These are phyloP conservation scores for Trichonephila clavipes DNA, from an alignment of 1,140 invertebrate genomes.

Conservation along the genomic window DNA sequence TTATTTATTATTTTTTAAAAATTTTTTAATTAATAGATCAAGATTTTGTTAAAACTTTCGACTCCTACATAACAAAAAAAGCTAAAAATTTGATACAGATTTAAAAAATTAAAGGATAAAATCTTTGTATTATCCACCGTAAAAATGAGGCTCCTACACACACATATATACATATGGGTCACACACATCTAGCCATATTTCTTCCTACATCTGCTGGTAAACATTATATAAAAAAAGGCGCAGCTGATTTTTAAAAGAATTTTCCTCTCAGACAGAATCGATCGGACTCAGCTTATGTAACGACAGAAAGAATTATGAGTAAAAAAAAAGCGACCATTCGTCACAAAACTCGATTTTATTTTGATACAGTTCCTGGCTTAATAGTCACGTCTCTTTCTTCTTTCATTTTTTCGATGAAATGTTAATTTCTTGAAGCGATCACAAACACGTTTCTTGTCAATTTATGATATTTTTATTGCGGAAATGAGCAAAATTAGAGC, in stretches of 20 bases:
- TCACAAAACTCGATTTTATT: background rate
- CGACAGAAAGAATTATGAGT: background rate
- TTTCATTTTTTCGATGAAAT: background rate
- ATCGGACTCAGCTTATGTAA: constrained; percentile 2
- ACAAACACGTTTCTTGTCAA: constrained; percentile 6
- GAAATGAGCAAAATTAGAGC: constrained; percentile 12
- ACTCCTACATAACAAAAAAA: too few relatives aligned
- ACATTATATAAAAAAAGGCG: background rate
- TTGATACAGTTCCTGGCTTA: background rate
- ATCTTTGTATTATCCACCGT: too few relatives aligned
- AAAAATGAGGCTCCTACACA: too few relatives aligned
- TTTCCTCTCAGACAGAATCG: background rate
- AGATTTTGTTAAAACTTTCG: too few relatives aligned
- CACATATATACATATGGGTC: too few relatives aligned
- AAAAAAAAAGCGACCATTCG: background rate
- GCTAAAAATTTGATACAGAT: too few relatives aligned
- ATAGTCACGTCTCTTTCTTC: background rate
- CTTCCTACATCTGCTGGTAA: too few relatives aligned
- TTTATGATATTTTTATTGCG: background rate
- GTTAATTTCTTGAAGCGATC: background rate
- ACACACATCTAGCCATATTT: too few relatives aligned
- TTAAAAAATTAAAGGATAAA: too few relatives aligned
- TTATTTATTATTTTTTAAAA: too few relatives aligned
- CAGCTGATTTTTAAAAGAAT: background rate
- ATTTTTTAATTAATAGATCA: too few relatives aligned